A percentile compares a stretch with the other conserved stretches of the same genome.
Evolutionary conservation across 2,888 invertebrate genomes (phyloP).

Genomic region (Ophion costatus): DNA sequence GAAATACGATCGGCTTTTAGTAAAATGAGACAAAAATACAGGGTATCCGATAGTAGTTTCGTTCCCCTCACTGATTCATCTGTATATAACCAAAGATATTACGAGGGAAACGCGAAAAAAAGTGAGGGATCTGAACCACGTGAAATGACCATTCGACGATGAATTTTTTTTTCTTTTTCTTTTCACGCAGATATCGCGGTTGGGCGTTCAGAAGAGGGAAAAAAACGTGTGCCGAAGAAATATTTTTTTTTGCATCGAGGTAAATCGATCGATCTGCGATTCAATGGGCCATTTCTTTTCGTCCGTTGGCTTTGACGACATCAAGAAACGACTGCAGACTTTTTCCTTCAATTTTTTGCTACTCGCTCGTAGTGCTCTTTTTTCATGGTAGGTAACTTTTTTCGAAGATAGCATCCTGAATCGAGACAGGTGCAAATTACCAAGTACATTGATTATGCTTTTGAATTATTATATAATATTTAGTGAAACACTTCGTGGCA

Average conservation of each 20-base stretch:
- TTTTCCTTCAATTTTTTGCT: constrained; percentile 23
- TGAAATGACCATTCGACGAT: constrained; percentile 77
- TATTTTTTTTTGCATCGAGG: constrained; percentile 25
- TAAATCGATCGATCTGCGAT: constrained; percentile 34
- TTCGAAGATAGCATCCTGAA: not conserved
- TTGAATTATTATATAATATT: not conserved
- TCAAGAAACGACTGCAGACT: not conserved
- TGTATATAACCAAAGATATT: constrained; percentile 38
- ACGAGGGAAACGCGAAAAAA: constrained; percentile 22
- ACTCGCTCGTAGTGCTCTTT: not conserved
- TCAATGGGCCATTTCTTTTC: constrained; percentile 33
- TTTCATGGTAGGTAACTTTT: not conserved
- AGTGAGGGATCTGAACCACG: constrained; percentile 52
- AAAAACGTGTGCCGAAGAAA: constrained; percentile 44
- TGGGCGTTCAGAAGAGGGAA: constrained; percentile 16
- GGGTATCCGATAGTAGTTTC: constrained; percentile 72
- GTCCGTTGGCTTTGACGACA: constrained; percentile 10
- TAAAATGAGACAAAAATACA: constrained; percentile 82
- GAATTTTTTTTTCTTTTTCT: constrained; percentile 30
- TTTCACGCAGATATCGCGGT: constrained; percentile 15
- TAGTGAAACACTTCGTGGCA: too few relatives aligned
- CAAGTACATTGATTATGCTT: not conserved
- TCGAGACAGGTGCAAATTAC: not conserved
- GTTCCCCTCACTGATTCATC: constrained; percentile 41
- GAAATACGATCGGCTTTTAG: constrained; percentile 83